These are phyloP conservation scores for Dimorphilus gyrociliatus DNA, from an alignment of 2,888 invertebrate species.

Conservation along the genomic window DNA sequence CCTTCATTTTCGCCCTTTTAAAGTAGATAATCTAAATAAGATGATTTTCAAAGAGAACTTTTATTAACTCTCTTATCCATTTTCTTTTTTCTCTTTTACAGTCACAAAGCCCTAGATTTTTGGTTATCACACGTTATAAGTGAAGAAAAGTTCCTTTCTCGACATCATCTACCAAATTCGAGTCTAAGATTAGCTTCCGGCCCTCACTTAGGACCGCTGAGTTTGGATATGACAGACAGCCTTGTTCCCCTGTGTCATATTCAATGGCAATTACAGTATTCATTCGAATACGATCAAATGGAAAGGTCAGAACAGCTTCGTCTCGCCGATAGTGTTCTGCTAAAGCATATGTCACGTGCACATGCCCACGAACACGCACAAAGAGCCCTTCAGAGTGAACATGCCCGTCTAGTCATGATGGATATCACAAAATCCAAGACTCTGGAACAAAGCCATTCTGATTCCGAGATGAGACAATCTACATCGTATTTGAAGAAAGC, in stretches of 20 bases:
- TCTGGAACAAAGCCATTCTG: no score
- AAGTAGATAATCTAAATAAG: constrained; percentile 47
- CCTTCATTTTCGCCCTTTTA: constrained; percentile 66
- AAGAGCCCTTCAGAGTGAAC: no score
- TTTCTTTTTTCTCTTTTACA: constrained; percentile 30
- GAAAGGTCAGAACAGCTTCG: no score
- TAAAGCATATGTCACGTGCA: no score
- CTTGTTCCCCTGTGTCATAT: constrained; percentile 61
- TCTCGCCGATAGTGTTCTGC: no score
- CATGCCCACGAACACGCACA: no score
- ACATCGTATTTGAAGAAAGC: no score
- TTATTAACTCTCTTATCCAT: neutral
- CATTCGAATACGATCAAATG: no score
- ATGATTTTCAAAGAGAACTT: neutral
- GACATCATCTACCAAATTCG: constrained; percentile 60
- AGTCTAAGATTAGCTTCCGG: constrained; percentile 51
- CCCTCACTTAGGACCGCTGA: constrained; percentile 44
- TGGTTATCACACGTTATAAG: constrained; percentile 74
- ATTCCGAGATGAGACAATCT: no score
- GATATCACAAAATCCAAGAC: no score
- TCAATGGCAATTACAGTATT: constrained; percentile 60
- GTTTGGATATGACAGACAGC: constrained; percentile 58
- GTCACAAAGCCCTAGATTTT: constrained; percentile 68
- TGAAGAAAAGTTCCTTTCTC: constrained; percentile 59
- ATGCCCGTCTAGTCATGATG: no score